Base-by-base conservation (phyloP, 1,140 invertebrate genomes). In the Steinernema khuongi region DNA sequence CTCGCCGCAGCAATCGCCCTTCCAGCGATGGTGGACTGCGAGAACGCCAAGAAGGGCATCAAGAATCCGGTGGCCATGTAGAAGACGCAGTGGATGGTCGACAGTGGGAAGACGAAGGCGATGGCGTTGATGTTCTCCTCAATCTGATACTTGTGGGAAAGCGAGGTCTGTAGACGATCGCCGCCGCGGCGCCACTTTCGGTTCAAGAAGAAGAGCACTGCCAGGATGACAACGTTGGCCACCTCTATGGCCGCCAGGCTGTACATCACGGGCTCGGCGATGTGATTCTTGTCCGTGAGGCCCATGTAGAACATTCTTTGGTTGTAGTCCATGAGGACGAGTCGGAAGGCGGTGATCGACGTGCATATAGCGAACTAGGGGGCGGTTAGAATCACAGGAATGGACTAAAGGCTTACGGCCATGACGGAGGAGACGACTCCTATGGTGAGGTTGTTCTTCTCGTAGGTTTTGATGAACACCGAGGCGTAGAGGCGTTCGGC, bases 91-190 rank as follows among this genome's bases (percentile, higher is more conserved):
- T 60, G 50, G 22, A 60, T 2, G 4, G 19, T 22, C 2, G 50
- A 14, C 7, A 60, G 4, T 22, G 50, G 50, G 22, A 60, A 22
- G 50, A 60, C 50, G 19, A 60, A 60, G 22, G 50, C 11, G 50
- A 60, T 60, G 14, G 50, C 50, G 50, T 60, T 60, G 50, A 60
- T 60, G 50, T 60, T 60, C 22, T 60, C 50, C 7, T 60, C 50
- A 4, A 60, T 60, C 26, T 60, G 50, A 22, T 60, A 60, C 26
- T 60, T 60, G 50, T 60, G 50, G 11, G 50, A 60, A 4, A 60
- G 50, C 50, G 50, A 60, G 22, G 7, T 60, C 7, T 7, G 14
- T 7, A 60, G 22, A 60, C 50, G 50, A 60, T 26, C 22, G 11
- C 50, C 19, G 11, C 50, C 14, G 26, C 11, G 22, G 7, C 50